These are phyloP conservation scores for Hydropsyche tenuis DNA, from an alignment of 1,140 invertebrate species.

Conservation along the genomic window DNA sequence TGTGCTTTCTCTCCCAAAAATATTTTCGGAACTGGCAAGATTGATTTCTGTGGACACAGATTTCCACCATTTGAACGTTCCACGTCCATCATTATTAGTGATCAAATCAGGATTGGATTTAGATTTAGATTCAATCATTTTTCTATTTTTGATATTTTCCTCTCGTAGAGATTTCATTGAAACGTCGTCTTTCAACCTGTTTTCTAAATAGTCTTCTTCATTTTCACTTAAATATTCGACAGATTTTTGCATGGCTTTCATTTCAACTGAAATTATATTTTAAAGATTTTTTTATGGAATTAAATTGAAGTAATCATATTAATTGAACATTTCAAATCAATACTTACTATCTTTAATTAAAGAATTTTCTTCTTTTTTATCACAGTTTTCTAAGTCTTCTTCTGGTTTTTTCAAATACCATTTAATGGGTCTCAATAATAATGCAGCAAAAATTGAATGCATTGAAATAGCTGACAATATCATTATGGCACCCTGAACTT, in stretches of 20 bases:
- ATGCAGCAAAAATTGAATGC: slow-evolving; percentile 62
- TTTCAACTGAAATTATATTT: slow-evolving; percentile 41
- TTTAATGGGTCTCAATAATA: slow-evolving; percentile 65
- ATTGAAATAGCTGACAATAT: slow-evolving; percentile 65
- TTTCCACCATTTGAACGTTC: slow-evolving; percentile 42
- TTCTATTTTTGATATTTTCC: background rate
- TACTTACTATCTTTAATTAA: slow-evolving; percentile 15
- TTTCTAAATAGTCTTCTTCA: slow-evolving; percentile 44
- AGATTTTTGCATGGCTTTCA: slow-evolving; percentile 37
- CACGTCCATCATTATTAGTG: background rate
- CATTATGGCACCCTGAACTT: slow-evolving; percentile 62
- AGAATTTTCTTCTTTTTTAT: slow-evolving; percentile 12
- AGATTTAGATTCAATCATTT: background rate
- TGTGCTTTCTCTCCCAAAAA: slow-evolving; percentile 28
- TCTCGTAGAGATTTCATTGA: slow-evolving; percentile 21
- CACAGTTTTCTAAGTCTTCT: slow-evolving; percentile 45
- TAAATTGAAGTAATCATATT: background rate
- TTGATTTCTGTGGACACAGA: slow-evolving; percentile 40
- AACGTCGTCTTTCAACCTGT: slow-evolving; percentile 1
- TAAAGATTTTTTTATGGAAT: background rate
- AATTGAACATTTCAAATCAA: background rate
- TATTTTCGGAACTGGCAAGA: slow-evolving; percentile 43
- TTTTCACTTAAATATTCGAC: slow-evolving; percentile 42
- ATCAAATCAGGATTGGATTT: slow-evolving; percentile 5
- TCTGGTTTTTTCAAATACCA: slow-evolving; percentile 63